Conservation (phyloP, 2,888 invertebrate genomes). For the Drosophila aldrichi region DNA sequence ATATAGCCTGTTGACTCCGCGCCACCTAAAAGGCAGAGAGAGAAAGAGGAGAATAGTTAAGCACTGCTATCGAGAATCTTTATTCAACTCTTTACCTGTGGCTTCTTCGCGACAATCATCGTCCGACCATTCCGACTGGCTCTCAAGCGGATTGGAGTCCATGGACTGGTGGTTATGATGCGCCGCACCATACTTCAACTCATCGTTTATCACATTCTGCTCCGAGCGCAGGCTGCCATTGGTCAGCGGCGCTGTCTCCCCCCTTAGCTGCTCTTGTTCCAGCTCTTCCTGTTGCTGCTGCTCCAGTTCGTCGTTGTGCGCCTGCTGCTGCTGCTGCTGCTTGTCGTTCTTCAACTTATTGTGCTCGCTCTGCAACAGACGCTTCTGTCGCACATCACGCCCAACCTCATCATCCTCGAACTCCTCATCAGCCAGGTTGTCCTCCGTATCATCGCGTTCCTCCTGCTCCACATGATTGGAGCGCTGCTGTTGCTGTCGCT, state of each 20-base stretch:
- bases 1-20: slow-evolving; percentile 92
- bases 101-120: slow-evolving; percentile 88
- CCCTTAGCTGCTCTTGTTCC: slow-evolving; percentile 55
- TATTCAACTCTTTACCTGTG: slow-evolving; percentile 84
- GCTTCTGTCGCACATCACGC: slow-evolving; percentile 83
- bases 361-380: slow-evolving; percentile 46
- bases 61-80: too few species aligned
- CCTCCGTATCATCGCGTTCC: slow-evolving; percentile 84
- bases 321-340: slow-evolving; percentile 29
- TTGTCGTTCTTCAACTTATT: slow-evolving; percentile 42
- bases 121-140: slow-evolving; percentile 94
- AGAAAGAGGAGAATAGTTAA: neutral
- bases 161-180: slow-evolving; percentile 85
- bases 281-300: slow-evolving; percentile 59
- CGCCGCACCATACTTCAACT: slow-evolving; percentile 85
- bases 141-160: slow-evolving; percentile 87
- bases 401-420: slow-evolving; percentile 85
- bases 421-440: slow-evolving; percentile 84
- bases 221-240: slow-evolving; percentile 69
- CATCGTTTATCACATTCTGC: slow-evolving; percentile 85
- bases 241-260: slow-evolving; percentile 49
- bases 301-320: slow-evolving; percentile 51
- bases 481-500: slow-evolving; percentile 67
- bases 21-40: slow-evolving; percentile 82
- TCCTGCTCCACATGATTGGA: slow-evolving; percentile 76